phyloP scores from a whole-genome alignment of 1,140 invertebrate species.

The Sipha flava region DNA sequence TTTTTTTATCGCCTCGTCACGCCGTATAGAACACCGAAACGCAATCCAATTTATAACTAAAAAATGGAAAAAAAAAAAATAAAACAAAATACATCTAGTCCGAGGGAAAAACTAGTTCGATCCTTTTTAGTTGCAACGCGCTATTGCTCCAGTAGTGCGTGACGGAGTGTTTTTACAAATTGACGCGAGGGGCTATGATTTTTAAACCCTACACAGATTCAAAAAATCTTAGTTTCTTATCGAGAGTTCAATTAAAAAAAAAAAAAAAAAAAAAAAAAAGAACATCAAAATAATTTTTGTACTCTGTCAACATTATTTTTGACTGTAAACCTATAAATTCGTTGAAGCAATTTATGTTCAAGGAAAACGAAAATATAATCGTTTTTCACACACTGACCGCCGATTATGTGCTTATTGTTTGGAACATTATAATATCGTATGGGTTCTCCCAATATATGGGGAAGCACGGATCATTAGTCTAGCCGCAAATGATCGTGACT shows the following conservation, averaged over 20 bases:
- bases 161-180: slow-evolving; percentile 1
- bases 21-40: slow-evolving; percentile 14
- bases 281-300: too few relatives aligned
- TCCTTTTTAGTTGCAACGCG: slow-evolving; percentile 4
- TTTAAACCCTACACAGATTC: background rate
- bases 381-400: background rate
- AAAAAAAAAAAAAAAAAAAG: too few relatives aligned
- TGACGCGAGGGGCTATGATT: background rate
- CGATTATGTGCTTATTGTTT: background rate
- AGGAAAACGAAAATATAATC: background rate
- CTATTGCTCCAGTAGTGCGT: background rate
- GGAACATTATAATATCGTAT: slow-evolving; percentile 16
- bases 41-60: slow-evolving; percentile 23
- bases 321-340: too few relatives aligned
- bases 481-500: slow-evolving; percentile 6
- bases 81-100: slow-evolving; percentile 15
- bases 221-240: background rate
- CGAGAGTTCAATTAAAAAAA: background rate
- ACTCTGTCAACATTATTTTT: too few relatives aligned
- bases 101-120: slow-evolving; percentile 5
- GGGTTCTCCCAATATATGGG: background rate
- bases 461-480: slow-evolving; percentile 11
- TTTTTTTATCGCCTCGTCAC: slow-evolving; percentile 24
- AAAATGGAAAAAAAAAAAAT: background rate
- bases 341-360: too few relatives aligned